phyloP scores from a whole-genome alignment of 2,113 vertebrate genomes.

The Tenebrosternarchus preto region DNA sequence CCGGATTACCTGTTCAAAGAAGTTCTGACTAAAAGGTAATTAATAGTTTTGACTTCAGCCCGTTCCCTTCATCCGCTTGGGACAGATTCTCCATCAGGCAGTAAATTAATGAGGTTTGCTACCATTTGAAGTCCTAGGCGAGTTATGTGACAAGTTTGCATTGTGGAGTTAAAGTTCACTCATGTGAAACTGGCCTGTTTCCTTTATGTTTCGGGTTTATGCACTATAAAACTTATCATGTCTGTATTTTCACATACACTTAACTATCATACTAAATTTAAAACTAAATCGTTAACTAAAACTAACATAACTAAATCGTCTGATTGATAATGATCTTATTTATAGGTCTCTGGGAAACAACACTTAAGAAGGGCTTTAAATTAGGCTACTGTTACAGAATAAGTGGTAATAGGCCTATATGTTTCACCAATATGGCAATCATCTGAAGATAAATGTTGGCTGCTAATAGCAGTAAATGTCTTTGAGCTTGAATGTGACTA shows the following conservation, averaged over 20 bases:
- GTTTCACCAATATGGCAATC: too few species aligned
- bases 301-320: too few species aligned
- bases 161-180: conserved; percentile 4
- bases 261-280: too few species aligned
- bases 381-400: too few species aligned
- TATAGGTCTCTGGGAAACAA: too few species aligned
- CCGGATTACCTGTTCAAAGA: conserved; percentile 57
- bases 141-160: conserved; percentile 14
- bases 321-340: too few species aligned
- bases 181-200: not conserved
- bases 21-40: conserved; percentile 66
- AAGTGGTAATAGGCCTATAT: too few species aligned
- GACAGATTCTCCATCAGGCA: conserved; percentile 15
- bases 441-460: too few species aligned
- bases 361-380: too few species aligned
- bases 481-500: too few species aligned
- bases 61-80: conserved; percentile 11
- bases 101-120: conserved; percentile 18
- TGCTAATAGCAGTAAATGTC: too few species aligned
- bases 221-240: not conserved
- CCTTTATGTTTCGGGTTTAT: not conserved
- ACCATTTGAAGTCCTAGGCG: conserved; percentile 15
- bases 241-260: not conserved
- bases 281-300: too few species aligned
- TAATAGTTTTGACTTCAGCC: conserved; percentile 60